Conservation (phyloP, 1,140 invertebrate genomes). For the Radopholus similis region DNA sequence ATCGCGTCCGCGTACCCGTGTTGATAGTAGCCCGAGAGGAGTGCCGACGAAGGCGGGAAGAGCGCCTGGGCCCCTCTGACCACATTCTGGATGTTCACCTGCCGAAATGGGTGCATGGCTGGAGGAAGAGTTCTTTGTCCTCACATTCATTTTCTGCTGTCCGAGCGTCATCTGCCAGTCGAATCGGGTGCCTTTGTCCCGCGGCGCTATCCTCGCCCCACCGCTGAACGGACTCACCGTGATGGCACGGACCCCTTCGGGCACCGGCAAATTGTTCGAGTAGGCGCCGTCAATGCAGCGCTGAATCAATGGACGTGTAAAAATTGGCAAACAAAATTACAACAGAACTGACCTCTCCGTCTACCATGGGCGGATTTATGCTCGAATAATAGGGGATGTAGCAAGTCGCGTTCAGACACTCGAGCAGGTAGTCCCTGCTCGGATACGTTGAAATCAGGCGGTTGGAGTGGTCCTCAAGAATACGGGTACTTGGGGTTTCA, state of each 20-base stretch:
- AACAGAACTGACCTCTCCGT: constrained; percentile 51
- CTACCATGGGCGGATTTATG: constrained; percentile 52
- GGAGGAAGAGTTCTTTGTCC: constrained; percentile 4
- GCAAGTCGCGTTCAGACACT: constrained; percentile 61
- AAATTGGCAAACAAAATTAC: not conserved
- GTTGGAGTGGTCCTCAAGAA: constrained; percentile 28
- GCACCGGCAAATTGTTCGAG: constrained; percentile 61
- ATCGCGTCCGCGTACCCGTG: constrained; percentile 61
- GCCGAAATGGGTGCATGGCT: constrained; percentile 46
- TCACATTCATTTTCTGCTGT: constrained; percentile 43
- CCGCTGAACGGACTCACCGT: constrained; percentile 61
- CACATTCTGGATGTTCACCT: constrained; percentile 61
- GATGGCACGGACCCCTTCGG: constrained; percentile 60
- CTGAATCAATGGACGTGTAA: constrained; percentile 54
- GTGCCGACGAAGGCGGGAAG: constrained; percentile 59
- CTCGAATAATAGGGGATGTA: constrained; percentile 62
- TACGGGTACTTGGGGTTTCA: not conserved
- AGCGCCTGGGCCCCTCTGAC: constrained; percentile 60
- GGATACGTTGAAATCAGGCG: constrained; percentile 30
- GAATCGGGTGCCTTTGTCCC: constrained; percentile 52
- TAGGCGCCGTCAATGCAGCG: constrained; percentile 62
- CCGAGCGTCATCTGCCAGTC: constrained; percentile 47
- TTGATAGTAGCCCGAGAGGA: constrained; percentile 60
- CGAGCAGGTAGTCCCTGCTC: constrained; percentile 27
- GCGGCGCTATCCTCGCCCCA: constrained; percentile 40